Base-by-base conservation (phyloP, 1,140 invertebrate genomes). In the Anastrepha ludens region DNA sequence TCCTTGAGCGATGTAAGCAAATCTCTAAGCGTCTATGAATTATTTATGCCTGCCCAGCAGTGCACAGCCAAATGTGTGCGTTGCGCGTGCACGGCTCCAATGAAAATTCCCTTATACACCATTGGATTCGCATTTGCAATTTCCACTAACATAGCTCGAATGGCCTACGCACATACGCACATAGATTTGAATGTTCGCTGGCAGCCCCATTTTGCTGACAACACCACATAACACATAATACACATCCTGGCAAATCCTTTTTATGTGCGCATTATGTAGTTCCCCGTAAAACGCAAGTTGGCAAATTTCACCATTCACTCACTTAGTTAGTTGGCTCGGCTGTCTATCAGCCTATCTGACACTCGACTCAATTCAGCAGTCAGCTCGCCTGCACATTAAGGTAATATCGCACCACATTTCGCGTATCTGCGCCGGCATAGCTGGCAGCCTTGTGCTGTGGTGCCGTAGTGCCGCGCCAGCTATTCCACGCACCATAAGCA, bases 211-310 rank as follows among this genome's bases (percentile, higher is more conserved):
- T 58, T 20, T 50, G 74, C 74, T 81, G 74, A 81, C 47, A 55
- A 44, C 20, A 58, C 20, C 85, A 2, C 60, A 86, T 15, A 64
- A 29, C 60, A 17, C 85, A 64, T 74, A 64, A 81, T 29, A 55
- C 59, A 87, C 88, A 87, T 87, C 87, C 86, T 88, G 89, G 88
- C 91, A 92, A 92, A 92, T 92, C 91, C 91, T 92, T 92, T 92
- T 92, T 92, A 92, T 92, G 91, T 86, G 89, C 91, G 90, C 91
- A 91, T 92, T 91, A 91, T 92, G 90, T 92, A 91, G 91, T 92
- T 92, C 20, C 13, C 50, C 89, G 88, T 62, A 41, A 59, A 58
- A 9, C 44, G 4, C 6, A 11, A 55, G 81, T 39, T 50, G 58
- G 20, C 20, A 74, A 9, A 39, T 85, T 58, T 58, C 50, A n/a